Percentiles rank a stretch among this genome's conserved stretches.
Evolutionary conservation across 2,888 invertebrate species (phyloP).

Genomic region (Adelognathus sp.): DNA sequence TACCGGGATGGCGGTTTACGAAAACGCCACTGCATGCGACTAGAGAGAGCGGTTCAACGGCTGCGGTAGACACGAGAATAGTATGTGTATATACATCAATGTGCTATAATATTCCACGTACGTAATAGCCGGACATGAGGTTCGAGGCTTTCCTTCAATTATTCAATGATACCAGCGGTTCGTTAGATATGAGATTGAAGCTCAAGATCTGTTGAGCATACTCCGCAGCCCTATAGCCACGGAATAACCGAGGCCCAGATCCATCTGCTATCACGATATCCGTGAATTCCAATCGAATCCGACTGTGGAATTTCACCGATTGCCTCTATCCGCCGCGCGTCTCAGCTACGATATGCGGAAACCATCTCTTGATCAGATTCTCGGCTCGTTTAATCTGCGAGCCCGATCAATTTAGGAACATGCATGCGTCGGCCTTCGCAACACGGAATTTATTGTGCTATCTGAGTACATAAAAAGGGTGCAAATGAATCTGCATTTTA

Average conservation of each 20-base stretch:
- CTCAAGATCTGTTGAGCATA: conserved; percentile 61
- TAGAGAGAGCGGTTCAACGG: no score
- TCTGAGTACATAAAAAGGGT: no score
- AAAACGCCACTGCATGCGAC: conserved; percentile 36
- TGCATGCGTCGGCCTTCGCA: no score
- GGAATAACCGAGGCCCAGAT: conserved; percentile 45
- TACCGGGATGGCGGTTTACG: background rate
- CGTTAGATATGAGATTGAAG: conserved; percentile 65
- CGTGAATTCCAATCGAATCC: conserved; percentile 53
- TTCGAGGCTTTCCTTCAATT: conserved; percentile 73
- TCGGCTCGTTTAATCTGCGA: no score
- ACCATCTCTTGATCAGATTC: no score
- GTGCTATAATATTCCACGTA: conserved; percentile 75
- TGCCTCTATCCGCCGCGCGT: background rate
- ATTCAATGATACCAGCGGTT: conserved; percentile 69
- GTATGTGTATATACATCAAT: conserved; percentile 16
- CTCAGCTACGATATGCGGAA: conserved; percentile 12
- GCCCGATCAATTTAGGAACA: no score
- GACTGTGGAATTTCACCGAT: conserved; percentile 1
- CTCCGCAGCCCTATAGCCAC: conserved; percentile 25
- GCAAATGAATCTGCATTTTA: no score
- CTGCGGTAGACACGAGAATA: no score
- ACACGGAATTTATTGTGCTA: no score
- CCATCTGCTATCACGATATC: conserved; percentile 58
- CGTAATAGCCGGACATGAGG: conserved; percentile 77